Evolutionary conservation across 2,888 invertebrate genomes (phyloP).

Genomic region (Acanthopleura granulata): DNA sequence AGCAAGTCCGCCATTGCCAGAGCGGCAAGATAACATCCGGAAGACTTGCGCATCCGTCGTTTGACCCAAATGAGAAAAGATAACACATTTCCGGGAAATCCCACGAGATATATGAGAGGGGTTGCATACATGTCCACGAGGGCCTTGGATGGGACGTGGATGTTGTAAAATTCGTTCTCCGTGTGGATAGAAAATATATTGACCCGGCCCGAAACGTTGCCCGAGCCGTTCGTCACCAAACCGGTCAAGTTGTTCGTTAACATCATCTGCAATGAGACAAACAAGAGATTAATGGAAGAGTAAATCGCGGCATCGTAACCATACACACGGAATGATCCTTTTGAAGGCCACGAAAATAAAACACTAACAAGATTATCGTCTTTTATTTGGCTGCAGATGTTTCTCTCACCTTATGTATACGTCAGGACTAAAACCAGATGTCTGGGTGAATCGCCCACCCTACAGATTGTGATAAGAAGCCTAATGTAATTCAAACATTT

Average conservation of each 20-base stretch:
- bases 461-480: not conserved
- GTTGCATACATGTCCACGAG: constrained; percentile 17
- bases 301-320: not conserved
- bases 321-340: too few species aligned
- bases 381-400: too few species aligned
- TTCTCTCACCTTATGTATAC: too few species aligned
- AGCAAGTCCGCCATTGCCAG: constrained; percentile 46
- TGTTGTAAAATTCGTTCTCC: constrained; percentile 13
- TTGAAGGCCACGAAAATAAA: too few species aligned
- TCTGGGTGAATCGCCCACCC: not conserved
- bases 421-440: not conserved
- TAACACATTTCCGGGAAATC: constrained; percentile 49
- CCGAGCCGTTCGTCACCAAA: not conserved
- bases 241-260: not conserved
- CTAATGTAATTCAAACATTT: too few species aligned
- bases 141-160: not conserved
- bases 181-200: not conserved
- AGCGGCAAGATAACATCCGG: constrained; percentile 53
- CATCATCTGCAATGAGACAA: not conserved
- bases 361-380: too few species aligned
- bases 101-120: constrained; percentile 38
- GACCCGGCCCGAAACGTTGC: not conserved
- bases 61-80: constrained; percentile 50
- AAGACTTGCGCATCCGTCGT: constrained; percentile 49
- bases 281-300: not conserved